A percentile compares a stretch with the other conserved stretches of the same genome.
Conservation (phyloP, 2,113 vertebrate species). For the Ictalurus furcatus region DNA sequence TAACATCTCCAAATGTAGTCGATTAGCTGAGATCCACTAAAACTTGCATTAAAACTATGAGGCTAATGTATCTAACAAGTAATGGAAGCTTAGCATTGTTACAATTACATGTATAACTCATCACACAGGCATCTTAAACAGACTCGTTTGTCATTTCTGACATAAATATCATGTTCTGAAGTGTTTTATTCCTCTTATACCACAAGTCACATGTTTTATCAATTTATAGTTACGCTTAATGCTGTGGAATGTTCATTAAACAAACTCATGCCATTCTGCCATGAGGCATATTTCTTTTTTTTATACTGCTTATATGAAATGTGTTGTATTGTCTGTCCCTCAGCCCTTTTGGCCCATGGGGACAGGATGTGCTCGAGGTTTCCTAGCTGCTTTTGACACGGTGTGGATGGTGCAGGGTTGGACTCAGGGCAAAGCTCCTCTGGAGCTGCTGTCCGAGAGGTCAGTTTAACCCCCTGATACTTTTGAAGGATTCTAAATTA, state of each 20-base stretch:
- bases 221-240: not conserved
- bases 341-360: slow-evolving; percentile 99
- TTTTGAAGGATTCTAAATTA: not conserved
- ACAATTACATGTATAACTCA: too few relatives aligned
- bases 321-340: slow-evolving; percentile 17
- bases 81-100: too few relatives aligned
- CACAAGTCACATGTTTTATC: not conserved
- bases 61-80: too few relatives aligned
- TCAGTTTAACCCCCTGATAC: slow-evolving; percentile 50
- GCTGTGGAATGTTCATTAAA: not conserved
- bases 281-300: not conserved
- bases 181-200: too few relatives aligned
- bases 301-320: not conserved
- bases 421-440: slow-evolving; percentile 79
- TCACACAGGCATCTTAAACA: too few relatives aligned
- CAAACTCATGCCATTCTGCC: too few relatives aligned
- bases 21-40: too few relatives aligned
- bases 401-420: slow-evolving; percentile 94
- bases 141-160: too few relatives aligned
- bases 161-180: too few relatives aligned
- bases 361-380: slow-evolving; percentile 93
- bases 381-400: slow-evolving; percentile 92
- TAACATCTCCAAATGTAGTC: not conserved
- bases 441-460: slow-evolving; percentile 92
- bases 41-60: too few relatives aligned